phyloP scores from a whole-genome alignment of 1,140 invertebrate genomes.

The Muscidifurax raptorellus region DNA sequence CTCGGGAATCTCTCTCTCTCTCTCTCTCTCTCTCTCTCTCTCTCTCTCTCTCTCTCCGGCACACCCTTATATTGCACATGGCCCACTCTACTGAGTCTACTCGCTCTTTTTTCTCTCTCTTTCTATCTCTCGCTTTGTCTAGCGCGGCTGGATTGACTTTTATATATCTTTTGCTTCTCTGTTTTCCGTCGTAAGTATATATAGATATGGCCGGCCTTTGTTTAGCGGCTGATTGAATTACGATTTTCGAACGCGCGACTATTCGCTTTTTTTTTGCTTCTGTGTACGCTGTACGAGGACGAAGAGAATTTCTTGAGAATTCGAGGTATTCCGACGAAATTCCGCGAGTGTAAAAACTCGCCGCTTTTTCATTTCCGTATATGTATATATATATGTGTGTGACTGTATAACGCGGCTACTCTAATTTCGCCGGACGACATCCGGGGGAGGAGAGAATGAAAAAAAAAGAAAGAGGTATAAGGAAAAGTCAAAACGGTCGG shows the following conservation, averaged over 20 bases:
- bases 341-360: too few relatives aligned
- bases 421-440: background rate
- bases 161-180: background rate
- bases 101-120: constrained; percentile 14
- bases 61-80: constrained; percentile 76
- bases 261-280: background rate
- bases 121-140: constrained; percentile 1
- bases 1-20: constrained; percentile 72
- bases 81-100: constrained; percentile 59
- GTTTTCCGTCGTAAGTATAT: too few relatives aligned
- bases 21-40: too few relatives aligned
- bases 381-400: background rate
- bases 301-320: background rate
- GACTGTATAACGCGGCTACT: background rate
- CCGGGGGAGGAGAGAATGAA: constrained; percentile 49
- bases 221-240: constrained; percentile 5
- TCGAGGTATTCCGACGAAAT: background rate
- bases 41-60: too few relatives aligned
- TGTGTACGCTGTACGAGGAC: too few relatives aligned
- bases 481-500: background rate
- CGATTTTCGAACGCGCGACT: background rate
- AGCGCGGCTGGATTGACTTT: constrained; percentile 9
- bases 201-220: background rate
- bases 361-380: background rate
- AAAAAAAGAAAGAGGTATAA: constrained; percentile 8